Evolutionary conservation across 2,113 vertebrate species (phyloP), one percentile per base, ranked within the genome.

Genomic region (Menidia beryllina): DNA sequence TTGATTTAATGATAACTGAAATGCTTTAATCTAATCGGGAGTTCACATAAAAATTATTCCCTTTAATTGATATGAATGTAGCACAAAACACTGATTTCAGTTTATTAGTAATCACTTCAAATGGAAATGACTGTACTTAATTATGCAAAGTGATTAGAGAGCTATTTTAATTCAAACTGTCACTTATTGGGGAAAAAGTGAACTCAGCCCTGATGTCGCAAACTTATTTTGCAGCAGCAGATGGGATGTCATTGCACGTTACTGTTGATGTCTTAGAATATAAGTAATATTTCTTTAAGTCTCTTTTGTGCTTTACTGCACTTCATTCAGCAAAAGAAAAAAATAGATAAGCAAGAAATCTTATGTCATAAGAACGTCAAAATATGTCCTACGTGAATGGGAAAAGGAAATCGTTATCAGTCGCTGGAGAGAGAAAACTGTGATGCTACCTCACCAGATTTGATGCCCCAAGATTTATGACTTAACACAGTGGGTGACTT

Each of bases 91-190:
- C 41, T 45, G 15, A 45, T 19, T 17, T 45, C 6, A 45, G 41
- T 45, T n/a, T 19, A n/a, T 45, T 45, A 45, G 41, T 39, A 55
- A 36, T 45, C 65, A 56, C 52, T 68, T 56, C 26, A 56, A 68
- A 68, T 48, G 54, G 47, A 36, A 56, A 68, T 68, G 41, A 68
- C 47, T 47, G 52, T 48, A 56, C 53, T 48, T 24, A 30, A 38
- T 25, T 17, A 68, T 24, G 34, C 36, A 56, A 68, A 48, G 26
- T 56, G 65, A 56, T 68, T 68, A 25, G 23, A 23, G 50, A 24
- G 36, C 27, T 21, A 19, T 66, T 55, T 0, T 2, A 11, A 65
- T 53, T 53, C 21, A 21, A 68, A 56, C n/a, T 56, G 41, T 24
- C 19, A 56, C 36, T 47, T 67, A 51, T 34, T 47, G 48, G 48